phyloP scores from a whole-genome alignment of 2,113 vertebrate species.

The Pluvianellus socialis region DNA sequence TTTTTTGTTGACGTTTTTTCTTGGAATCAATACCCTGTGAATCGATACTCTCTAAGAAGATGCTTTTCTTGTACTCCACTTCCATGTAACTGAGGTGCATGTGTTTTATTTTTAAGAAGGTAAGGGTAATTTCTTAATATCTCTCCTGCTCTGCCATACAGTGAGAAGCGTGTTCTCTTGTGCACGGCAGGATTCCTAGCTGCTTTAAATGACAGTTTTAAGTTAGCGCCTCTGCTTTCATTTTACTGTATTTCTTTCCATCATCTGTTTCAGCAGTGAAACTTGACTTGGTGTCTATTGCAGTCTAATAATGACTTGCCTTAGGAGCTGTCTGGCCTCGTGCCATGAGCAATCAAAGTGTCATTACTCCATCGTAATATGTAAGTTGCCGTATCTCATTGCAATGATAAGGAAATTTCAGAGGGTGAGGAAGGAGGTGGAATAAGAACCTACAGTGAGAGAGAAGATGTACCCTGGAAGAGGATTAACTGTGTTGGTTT shows the following conservation, averaged over 20 bases:
- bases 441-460: not conserved
- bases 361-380: not conserved
- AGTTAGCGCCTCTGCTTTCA: not conserved
- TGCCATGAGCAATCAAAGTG: not conserved
- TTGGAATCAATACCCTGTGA: not conserved
- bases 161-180: not conserved
- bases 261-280: not conserved
- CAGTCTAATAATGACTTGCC: not conserved
- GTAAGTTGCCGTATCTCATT: not conserved
- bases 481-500: not conserved
- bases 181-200: not conserved
- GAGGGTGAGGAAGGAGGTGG: not conserved
- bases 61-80: not conserved
- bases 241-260: conserved; percentile 1
- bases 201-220: not conserved
- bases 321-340: conserved; percentile 28
- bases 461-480: not conserved
- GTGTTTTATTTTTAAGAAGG: not conserved
- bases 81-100: not conserved
- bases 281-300: not conserved
- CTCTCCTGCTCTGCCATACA: not conserved
- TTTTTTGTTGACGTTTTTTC: not conserved
- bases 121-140: not conserved
- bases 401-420: not conserved
- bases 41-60: not conserved